Conservation (phyloP, 2,797 vertebrate species). For the Myotis myotis region DNA sequence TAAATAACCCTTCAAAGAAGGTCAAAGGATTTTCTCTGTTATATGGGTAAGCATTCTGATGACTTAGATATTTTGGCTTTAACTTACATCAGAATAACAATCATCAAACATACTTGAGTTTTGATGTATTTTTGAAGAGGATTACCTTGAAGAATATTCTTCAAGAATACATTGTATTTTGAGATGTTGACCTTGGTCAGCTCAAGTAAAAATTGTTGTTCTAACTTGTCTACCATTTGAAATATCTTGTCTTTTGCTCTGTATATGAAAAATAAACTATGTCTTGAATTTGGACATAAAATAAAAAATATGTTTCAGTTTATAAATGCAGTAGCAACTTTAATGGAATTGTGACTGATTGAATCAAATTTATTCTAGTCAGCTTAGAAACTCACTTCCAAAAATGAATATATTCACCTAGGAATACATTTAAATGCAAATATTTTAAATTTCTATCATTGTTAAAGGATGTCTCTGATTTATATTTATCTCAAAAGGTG, state of each 20-base stretch:
- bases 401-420: conserved; percentile 10
- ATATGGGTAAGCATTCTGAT: conserved; percentile 36
- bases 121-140: conserved; percentile 33
- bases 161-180: conserved; percentile 35
- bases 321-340: conserved; percentile 42
- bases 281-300: conserved; percentile 56
- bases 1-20: not conserved
- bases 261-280: conserved; percentile 40
- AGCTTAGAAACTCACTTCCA: conserved; percentile 16
- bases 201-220: conserved; percentile 38
- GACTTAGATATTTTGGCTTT: conserved; percentile 6
- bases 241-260: conserved; percentile 44
- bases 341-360: conserved; percentile 51
- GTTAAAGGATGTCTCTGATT: not conserved
- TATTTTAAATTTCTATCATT: not conserved
- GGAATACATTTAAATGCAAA: conserved; percentile 6
- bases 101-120: not conserved
- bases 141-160: conserved; percentile 32
- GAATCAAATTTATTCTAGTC: conserved; percentile 38
- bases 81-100: not conserved
- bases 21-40: not conserved
- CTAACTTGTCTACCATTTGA: conserved; percentile 46
- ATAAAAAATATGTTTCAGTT: conserved; percentile 33
- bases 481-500: not conserved
- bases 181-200: conserved; percentile 13